Evolutionary conservation across 1,140 invertebrate species (phyloP), one percentile per base, ranked within the genome.

Genomic region (Sinonovacula constricta): DNA sequence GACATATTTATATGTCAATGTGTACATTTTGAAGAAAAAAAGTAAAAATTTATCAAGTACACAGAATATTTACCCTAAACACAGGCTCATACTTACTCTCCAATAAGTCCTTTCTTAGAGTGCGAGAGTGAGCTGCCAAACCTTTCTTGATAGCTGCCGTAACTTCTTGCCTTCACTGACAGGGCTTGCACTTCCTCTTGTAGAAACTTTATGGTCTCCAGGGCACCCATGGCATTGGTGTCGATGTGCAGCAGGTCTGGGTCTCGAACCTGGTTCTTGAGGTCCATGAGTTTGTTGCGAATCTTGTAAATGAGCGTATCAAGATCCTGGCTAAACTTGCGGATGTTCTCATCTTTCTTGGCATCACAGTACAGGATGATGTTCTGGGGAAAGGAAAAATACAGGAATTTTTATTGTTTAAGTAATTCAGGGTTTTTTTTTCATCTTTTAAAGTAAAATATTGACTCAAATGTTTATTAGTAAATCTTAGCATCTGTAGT

Each of bases 341-440:
- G 82, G 31, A 91, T 91, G 70, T 91, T 91, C 62, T 91, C 90
- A 81, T 91, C 91, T 63, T 89, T 90, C 80, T 91, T 91, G n/a
- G 91, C 91, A 72, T 91, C 90, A 81, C 88, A 87, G 80, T 87
- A 91, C 60, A 91, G 74, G 22, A 91, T 86, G 39, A 85, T 88
- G 34, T 87, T 84, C 90, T 90, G 79, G 22, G 80, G 82, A 56
- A 53, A 62, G 69, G 68, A 62, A 18, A 45, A 45, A 45, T 45
- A 45, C 7, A 45, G 7, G 39, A 10, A 45, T 18, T 10, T 45
- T 7, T 45, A 45, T 45, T 45, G 39, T 45, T n/a, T n/a, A n/a
- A n/a, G n/a, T n/a, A n/a, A n/a, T n/a, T n/a, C n/a, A n/a, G n/a
- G n/a, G n/a, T n/a, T n/a, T n/a, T n/a, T n/a, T n/a, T n/a, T n/a